Base-by-base conservation (phyloP, 2,888 invertebrate species). In the Cepaea hortensis region DNA sequence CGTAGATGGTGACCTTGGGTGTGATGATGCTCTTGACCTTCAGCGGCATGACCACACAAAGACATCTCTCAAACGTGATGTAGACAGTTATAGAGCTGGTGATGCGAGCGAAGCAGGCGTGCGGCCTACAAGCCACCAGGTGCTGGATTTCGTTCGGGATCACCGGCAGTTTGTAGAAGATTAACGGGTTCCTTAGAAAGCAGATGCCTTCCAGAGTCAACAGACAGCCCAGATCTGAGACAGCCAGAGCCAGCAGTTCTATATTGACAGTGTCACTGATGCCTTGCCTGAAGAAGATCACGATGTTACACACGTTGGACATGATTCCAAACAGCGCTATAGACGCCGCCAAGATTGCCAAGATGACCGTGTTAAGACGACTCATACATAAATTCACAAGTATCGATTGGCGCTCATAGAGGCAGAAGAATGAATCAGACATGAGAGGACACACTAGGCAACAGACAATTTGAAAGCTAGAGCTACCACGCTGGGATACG, bases 231-330 rank as follows among this genome's bases (percentile, higher is more conserved):
- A 55, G 35, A 13, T 18, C 65, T n/a, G 68, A 81, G 46, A 81
- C 20, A 3, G 68, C 48, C 46, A 65, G 65, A 35, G 46, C 68
- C 0, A 81, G 68, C 0, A 68, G 46, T 35, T 46, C n/a, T 35
- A 81, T 81, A 9, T 81, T 77, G 20, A 77, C 77, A 4, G 77
- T 77, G n/a, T 77, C 61, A 1, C n/a, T 77, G 11, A 77, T 55
- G 3, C 77, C 77, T 61, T 77, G 77, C 23, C 55, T 77, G 18
- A 61, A 13, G n/a, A 55, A 77, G 62, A 79, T 46, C 15, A 79
- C 62, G 18, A 79, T 79, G n/a, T 79, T 79, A 23, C 61, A 35
- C 35, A 79, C 4, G 18, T 79, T 79, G 3, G 79, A 23, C 3
- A 62, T 35, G 13, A 79, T 62, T 2, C 62, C 79, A 46, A 79